Base-by-base conservation (phyloP, 1,140 invertebrate species). In the Cydia splendana region DNA sequence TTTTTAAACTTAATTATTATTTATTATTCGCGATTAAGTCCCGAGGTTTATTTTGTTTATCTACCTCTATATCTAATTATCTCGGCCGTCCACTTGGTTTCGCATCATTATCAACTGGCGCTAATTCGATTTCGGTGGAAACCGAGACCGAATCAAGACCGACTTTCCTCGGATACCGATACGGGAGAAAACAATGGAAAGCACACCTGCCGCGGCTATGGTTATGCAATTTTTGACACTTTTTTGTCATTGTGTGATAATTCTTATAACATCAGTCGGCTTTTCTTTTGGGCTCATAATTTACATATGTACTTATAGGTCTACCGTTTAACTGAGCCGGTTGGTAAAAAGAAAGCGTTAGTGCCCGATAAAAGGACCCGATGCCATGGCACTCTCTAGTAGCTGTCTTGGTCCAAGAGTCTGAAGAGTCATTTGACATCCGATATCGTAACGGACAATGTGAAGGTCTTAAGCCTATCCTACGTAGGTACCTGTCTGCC, bases 121-220 rank as follows among this genome's bases (percentile, higher is more conserved):
- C 67, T 45, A 67, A 71, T 71, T 34, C 38, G 57, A 45, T 71
- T 71, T 38, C 38, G 34, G 9, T 71, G 13, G 67, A 69, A 69
- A 69, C 65, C 65, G 65, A 69, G 65, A 69, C 20, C 15, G 30
- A 38, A 71, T 71, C 12, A 4, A 48, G 0, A 71, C 34, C 15
- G 7, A 45, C 67, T 38, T 71, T 71, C 67, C 30, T n/a, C 34
- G 34, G 34, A 45, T 2, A 18, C n/a, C 38, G 67, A 71, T 71
- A 38, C 57, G 57, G 38, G 57, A 62, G 57, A 62, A 62, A 62
- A 62, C 57, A 62, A 62, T 62, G 57, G 57, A 62, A 62, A 62
- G 57, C 57, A 62, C 20, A 62, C 57, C 57, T 62, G 20, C 57
- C 20, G 57, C 15, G n/a, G 38, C 45, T 48, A 13, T 57, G 57